Base-by-base conservation (phyloP, 2,888 invertebrate species). In the Folsomia manolachei region DNA sequence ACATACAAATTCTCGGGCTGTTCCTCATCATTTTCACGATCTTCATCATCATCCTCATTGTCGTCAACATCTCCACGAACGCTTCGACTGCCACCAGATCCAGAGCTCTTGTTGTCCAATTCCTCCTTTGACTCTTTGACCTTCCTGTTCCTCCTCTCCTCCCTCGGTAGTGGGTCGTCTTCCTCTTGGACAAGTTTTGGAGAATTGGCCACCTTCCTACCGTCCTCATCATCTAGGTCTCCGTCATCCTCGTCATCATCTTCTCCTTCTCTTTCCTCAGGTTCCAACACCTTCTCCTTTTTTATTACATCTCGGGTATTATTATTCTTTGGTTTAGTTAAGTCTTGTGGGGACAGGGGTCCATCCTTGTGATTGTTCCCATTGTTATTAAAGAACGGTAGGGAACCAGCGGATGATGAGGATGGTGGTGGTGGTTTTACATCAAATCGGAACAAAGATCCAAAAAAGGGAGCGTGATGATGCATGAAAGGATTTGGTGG, bases 271-370 rank as follows among this genome's bases (percentile, higher is more conserved):
- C 23, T 1, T 64, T 27, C 27, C 68, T 71, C 63, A n/a, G n/a
- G n/a, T 71, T 71, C 89, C 82, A 88, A 88, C 82, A 89, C 87
- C 83, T 87, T 88, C 78, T 87, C 87, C 60, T 76, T 70, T 24
- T 75, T 69, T 60, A 68, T 71, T 67, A 74, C 53, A n/a, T n/a
- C n/a, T n/a, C n/a, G n/a, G n/a, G n/a, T n/a, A 27, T 27, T 39
- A 26, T n/a, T 56, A n/a, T n/a, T 71, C 71, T 67, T 67, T 63
- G 39, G 64, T 27, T 64, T 26, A 2, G 64, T 39, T 2, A 64
- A 9, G 27, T 64, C 27, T n/a, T 61, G 64, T 71, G 63, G 67
- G 71, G 51, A 62, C 66, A 65, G 19, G 21, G 19, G 60, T 1
- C 21, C 27, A 9, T 65, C 27, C 24, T 69, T 64, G 62, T 51